These are phyloP conservation scores for Genyomyrus donnyi DNA, from an alignment of 2,113 vertebrate species.

Conservation along the genomic window DNA sequence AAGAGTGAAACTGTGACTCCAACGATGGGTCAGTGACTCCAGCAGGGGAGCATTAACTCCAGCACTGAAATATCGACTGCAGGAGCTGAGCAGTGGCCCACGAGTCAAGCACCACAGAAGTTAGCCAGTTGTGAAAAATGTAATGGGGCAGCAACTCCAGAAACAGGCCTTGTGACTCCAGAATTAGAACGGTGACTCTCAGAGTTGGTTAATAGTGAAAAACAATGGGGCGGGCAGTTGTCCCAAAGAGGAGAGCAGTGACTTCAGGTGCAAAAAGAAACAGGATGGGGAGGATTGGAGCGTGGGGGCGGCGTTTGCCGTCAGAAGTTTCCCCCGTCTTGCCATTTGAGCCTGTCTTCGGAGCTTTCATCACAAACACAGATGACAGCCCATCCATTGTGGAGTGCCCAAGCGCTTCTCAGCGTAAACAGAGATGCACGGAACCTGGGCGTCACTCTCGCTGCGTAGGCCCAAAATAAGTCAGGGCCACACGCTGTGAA, in stretches of 20 bases:
- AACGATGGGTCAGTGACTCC: background rate
- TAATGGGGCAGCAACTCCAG: background rate
- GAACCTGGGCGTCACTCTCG: constrained; percentile 52
- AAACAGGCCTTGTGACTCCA: background rate
- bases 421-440: constrained; percentile 49
- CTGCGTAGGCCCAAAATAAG: constrained; percentile 44
- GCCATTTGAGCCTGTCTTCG: constrained; percentile 53
- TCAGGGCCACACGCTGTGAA: constrained; percentile 36
- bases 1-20: background rate
- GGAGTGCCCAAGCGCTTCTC: constrained; percentile 43
- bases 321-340: background rate
- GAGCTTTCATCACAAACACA: constrained; percentile 58
- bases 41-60: background rate
- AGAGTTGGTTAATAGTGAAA: background rate
- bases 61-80: background rate
- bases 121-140: background rate
- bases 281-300: background rate
- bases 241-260: background rate
- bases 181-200: background rate
- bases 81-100: background rate
- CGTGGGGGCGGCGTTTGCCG: background rate
- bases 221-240: background rate
- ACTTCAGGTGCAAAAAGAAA: background rate
- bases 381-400: constrained; percentile 64
- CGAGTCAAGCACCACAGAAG: background rate